phyloP scores from a whole-genome alignment of 2,113 vertebrate genomes.

The Cynocephalus volans region DNA sequence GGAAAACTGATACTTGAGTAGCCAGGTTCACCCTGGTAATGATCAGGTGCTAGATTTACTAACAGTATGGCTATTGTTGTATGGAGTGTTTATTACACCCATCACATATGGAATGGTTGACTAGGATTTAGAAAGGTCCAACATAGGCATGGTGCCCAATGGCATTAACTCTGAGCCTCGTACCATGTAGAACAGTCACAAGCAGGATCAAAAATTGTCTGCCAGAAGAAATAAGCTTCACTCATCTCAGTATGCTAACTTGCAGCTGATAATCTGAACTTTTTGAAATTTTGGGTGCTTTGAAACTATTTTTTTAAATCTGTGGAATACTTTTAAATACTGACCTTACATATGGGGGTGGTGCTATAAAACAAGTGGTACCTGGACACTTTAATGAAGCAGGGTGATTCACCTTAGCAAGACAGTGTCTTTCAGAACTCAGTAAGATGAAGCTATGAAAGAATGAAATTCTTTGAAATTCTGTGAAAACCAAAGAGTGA shows the following conservation, averaged over 20 bases:
- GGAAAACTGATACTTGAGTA: background rate
- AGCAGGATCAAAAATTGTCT: constrained; percentile 35
- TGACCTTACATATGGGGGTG: background rate
- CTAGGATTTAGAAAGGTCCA: background rate
- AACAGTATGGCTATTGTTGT: background rate
- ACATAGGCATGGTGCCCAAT: background rate
- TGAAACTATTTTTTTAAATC: constrained; percentile 68
- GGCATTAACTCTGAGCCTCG: background rate
- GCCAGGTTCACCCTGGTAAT: background rate
- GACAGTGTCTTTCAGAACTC: constrained; percentile 64
- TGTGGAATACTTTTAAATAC: background rate
- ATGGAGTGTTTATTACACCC: background rate
- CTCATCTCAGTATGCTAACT: background rate
- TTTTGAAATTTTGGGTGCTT: constrained; percentile 50
- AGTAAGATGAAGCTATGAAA: constrained; percentile 53
- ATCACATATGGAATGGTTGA: background rate
- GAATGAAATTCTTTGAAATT: too few species aligned
- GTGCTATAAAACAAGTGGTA: background rate
- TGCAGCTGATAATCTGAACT: background rate
- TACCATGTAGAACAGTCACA: background rate
- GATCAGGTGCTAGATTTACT: background rate
- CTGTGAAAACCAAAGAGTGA: background rate
- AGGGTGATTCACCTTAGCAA: constrained; percentile 53
- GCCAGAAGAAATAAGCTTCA: background rate
- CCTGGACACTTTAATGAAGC: constrained; percentile 67